Evolutionary conservation across 2,797 vertebrate species (phyloP).

Genomic region (Eospalax fontanierii): DNA sequence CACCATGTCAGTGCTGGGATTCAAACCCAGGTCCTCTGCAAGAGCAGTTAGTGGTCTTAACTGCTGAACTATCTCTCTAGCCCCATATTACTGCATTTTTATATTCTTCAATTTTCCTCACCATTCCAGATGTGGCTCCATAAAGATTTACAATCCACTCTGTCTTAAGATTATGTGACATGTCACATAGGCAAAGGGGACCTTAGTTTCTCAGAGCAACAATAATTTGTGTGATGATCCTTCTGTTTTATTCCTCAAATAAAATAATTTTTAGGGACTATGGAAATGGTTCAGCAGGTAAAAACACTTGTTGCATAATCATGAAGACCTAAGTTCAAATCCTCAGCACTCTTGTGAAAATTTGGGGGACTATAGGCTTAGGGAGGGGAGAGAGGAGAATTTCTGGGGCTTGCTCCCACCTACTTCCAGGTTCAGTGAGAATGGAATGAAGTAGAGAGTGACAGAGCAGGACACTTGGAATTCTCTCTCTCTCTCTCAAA

Average conservation of each 20-base stretch:
- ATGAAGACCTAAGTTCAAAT: background rate
- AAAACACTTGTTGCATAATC: background rate
- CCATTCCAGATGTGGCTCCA: background rate
- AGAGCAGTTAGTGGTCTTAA: too few relatives aligned
- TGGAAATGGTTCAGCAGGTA: background rate
- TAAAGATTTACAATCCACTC: background rate
- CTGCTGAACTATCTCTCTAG: too few relatives aligned
- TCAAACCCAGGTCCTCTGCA: too few relatives aligned
- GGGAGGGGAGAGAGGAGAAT: background rate
- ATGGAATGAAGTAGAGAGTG: background rate
- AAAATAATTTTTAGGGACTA: background rate
- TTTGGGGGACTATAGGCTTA: background rate
- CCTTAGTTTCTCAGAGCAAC: background rate
- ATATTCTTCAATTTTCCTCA: background rate
- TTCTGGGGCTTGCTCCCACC: background rate
- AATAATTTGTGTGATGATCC: background rate
- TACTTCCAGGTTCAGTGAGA: background rate
- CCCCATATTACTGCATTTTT: background rate
- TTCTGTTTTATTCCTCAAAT: slow-evolving; percentile 51
- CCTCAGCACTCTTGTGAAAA: background rate
- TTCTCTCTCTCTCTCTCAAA: background rate
- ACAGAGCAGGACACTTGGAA: background rate
- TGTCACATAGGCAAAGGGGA: background rate
- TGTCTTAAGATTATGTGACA: background rate
- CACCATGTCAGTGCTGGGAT: too few relatives aligned